phyloP scores from a whole-genome alignment of 2,888 invertebrate genomes.

The Oxycera nigricornis region DNA sequence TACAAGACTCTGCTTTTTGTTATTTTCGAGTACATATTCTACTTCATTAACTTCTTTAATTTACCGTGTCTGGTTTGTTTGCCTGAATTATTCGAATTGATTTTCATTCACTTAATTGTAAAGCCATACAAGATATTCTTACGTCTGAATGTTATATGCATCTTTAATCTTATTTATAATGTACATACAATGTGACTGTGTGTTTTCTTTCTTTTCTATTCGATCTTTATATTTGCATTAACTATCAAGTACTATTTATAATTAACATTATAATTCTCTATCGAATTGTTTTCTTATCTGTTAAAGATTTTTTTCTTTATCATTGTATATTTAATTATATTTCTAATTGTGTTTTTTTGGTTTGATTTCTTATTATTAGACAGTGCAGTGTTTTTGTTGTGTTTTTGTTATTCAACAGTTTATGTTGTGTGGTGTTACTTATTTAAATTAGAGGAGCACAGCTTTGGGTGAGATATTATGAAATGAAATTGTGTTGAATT shows the following conservation, averaged over 20 bases:
- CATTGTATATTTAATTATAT: not conserved
- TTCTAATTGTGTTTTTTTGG: conserved; percentile 12
- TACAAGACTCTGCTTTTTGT: not conserved
- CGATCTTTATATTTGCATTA: not conserved
- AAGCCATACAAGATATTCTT: conserved; percentile 22
- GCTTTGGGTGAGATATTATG: too few species aligned
- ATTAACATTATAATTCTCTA: not conserved
- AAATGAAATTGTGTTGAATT: too few species aligned
- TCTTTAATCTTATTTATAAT: conserved; percentile 30
- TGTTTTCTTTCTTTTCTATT: conserved; percentile 9
- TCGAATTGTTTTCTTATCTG: not conserved
- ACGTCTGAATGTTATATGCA: not conserved
- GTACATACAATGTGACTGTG: conserved; percentile 19
- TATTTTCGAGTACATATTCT: not conserved
- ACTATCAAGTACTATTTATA: not conserved
- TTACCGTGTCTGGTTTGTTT: conserved; percentile 5
- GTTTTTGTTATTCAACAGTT: conserved; percentile 27
- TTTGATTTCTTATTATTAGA: conserved; percentile 19
- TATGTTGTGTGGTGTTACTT: conserved; percentile 5
- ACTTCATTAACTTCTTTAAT: not conserved
- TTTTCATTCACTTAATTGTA: not conserved
- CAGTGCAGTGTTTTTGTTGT: conserved; percentile 37
- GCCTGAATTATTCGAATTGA: conserved; percentile 27
- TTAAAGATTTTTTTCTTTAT: not conserved
- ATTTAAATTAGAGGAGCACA: too few species aligned